phyloP scores from a whole-genome alignment of 2,797 vertebrate species.

The Helostoma temminkii region DNA sequence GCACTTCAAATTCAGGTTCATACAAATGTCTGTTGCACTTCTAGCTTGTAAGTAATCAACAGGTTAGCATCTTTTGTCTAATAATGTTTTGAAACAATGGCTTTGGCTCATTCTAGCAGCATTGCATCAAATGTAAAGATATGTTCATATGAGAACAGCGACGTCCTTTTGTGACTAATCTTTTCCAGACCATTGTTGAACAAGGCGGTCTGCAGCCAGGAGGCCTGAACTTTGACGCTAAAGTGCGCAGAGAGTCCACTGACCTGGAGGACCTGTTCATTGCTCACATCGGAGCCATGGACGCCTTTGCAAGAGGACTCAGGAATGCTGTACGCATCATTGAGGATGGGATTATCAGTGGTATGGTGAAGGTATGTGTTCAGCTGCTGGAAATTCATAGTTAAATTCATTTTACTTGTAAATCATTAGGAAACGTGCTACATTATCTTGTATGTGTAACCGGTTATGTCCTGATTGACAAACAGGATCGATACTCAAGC shows the following conservation, averaged over 20 bases:
- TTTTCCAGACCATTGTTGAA: constrained; percentile 72
- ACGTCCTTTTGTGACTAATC: not conserved
- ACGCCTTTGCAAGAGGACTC: constrained; percentile 80
- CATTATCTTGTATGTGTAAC: not conserved
- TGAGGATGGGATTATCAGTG: constrained; percentile 70
- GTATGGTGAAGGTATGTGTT: constrained; percentile 73
- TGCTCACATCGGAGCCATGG: constrained; percentile 80
- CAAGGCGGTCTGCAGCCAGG: constrained; percentile 81
- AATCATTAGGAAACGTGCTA: not conserved
- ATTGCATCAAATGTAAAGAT: not conserved
- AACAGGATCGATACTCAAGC: constrained; percentile 77
- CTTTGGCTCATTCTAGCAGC: not conserved
- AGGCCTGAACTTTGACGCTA: constrained; percentile 82
- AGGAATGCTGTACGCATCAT: constrained; percentile 73
- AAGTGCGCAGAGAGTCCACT: constrained; percentile 79
- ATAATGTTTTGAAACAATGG: not conserved
- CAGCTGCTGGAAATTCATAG: not conserved
- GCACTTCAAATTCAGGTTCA: too few relatives aligned
- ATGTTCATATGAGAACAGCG: not conserved
- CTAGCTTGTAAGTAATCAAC: too few relatives aligned
- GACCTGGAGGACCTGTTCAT: constrained; percentile 81
- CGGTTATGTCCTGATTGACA: constrained; percentile 46
- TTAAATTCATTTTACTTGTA: not conserved
- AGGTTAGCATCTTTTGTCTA: not conserved
- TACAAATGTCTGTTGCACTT: too few relatives aligned